Evolutionary conservation across 2,797 vertebrate genomes (phyloP), one percentile per base, ranked within the genome.

Genomic region (Arremon aurantiirostris): DNA sequence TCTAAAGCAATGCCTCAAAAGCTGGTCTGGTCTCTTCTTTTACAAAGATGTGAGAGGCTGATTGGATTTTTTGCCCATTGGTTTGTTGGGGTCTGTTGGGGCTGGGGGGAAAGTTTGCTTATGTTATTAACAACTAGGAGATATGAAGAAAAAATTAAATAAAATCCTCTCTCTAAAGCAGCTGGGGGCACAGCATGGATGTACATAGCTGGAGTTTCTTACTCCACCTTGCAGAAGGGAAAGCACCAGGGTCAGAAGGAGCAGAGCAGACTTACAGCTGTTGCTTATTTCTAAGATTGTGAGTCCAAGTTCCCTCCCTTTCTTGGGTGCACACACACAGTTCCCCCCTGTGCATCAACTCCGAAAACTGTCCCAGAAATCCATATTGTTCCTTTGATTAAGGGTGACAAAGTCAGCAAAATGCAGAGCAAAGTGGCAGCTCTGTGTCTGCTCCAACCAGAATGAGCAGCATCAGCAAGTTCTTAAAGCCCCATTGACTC

Each of bases 391-490:
- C 3, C 30, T 90, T 49, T 69, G 69, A 83, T 83, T 42, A 42
- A 56, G 37, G 30, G 8, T 42, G 50, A 91, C 55, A 91, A 88
- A 90, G 14, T 26, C 61, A 90, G 37, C 46, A 83, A 82, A 88
- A 83, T 5, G 27, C 65, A 85, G 60, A 85, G 27, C 41, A 72
- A 72, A 82, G 55, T 49, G 75, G 35, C 34, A 70, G 59, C 44
- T 82, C 75, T 81, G 82, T 59, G 76, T 84, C 82, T 79, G 39
- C 77, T 86, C 75, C 68, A 55, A 5, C 49, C 71, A 87, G 27
- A 69, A 92, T 17, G 30, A 86, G 65, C 8, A 71, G 21, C 44
- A 83, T 92, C 95, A 95, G 94, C 92, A 91, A 88, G 63, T 79
- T 80, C 82, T 89, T 49, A 66, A 72, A 12, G 47, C 61, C 76